Base-by-base conservation (phyloP, 2,888 invertebrate genomes). In the Luperina testacea region DNA sequence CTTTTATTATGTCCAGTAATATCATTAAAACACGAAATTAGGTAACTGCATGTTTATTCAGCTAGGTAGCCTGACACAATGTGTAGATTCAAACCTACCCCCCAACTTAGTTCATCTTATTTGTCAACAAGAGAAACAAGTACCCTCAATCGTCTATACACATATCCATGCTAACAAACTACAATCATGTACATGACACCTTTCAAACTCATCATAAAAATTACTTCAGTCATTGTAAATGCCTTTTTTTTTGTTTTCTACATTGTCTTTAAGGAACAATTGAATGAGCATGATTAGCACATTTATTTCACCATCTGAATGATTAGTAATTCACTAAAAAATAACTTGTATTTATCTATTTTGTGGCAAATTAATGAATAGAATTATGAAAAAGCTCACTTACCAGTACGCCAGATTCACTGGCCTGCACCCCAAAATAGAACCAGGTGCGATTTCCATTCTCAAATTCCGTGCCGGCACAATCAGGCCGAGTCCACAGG, bases 401-500 rank as follows among this genome's bases (percentile, higher is more conserved):
- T 88, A 99, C 97, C 90, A 97, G 92, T 72, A 97, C 92, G 85
- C 96, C 97, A 51, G 97, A 95, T 87, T 96, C 95, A 77, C 93
- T 92, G 4, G 97, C 97, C 91, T 97, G 97, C 72, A 99, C 95
- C 15, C 98, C 99, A 95, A 99, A 99, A 94, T 98, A 98, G 95
- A 99, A 99, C 99, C 99, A 99, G 2, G 99, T 99, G 85, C 99
- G 97, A 94, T 99, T 99, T 73, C 98, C 98, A 97, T 99, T 99
- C 94, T 99, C 98, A 97, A 97, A 99, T 90, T 98, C 98, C 0
- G 99, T 99, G 45, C 98, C 99, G 67, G 97, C 98, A 95, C 99
- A 99, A 94, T 99, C 99, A 0, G 98, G 99, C 90, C 98, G 97
- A 1, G 99, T 99, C 99, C 99, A 99, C 72, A 99, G 94, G 93